Base-by-base conservation (phyloP, 2,888 invertebrate species). In the Drosophila ustulata region DNA sequence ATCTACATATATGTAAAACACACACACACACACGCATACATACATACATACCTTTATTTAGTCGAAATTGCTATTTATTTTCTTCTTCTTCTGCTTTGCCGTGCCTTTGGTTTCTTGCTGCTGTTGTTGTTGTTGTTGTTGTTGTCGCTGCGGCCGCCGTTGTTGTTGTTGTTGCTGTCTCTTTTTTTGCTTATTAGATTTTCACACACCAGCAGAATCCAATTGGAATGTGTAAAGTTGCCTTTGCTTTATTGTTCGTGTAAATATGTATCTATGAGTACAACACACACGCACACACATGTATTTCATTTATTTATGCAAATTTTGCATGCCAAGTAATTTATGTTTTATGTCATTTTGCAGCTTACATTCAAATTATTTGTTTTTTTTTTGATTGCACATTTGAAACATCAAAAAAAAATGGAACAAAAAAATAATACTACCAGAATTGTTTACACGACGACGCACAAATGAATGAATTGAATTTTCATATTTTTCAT, bases 1-100 rank as follows among this genome's bases (percentile, higher is more conserved):
- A 69, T 73, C 68, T 78, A 57, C 72, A 78, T 67, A 55, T 72
- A 61, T 78, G 78, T 72, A 63, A 72, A 72, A 49, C 58, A 47
- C 51, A 50, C 49, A 67, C 18, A 69, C 46, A 73, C 13, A 55
- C 23, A 55, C n/a, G 23, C 23, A 53, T 59, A 59, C 47, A 78
- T 51, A 56, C 37, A 56, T 69, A 81, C 66, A 63, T 74, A 71
- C 77, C 83, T 83, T 88, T 88, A 86, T 83, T 83, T 86, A 86
- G 86, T 88, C 73, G 75, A 88, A 83, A 85, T 88, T 82, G 78
- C 75, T 86, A 73, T 83, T 86, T 78, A 73, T 86, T 82, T 85
- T 82, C 82, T 77, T 82, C 85, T 18, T 18, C 18, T 18, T 18
- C 18, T 18, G 18, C 18, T 72, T 66, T 66, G 66, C 63, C 63